Evolutionary conservation across 2,888 invertebrate species (phyloP).

Genomic region (Mechanitis messenoides): DNA sequence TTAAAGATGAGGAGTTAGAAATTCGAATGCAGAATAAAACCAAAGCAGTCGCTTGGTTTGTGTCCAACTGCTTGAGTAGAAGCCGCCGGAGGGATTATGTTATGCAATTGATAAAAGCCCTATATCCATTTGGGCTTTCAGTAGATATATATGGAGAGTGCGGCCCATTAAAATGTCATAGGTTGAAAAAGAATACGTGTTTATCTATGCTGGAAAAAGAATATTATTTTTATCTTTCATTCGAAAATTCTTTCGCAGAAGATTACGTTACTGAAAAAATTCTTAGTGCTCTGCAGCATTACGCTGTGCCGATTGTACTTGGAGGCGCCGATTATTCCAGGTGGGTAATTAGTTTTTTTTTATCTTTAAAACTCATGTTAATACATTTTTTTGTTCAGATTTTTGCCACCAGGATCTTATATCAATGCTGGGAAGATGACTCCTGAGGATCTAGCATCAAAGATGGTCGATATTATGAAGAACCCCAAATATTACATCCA

Average conservation of each 20-base stretch:
- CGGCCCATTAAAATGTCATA: slow-evolving; percentile 54
- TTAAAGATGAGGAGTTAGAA: slow-evolving; percentile 36
- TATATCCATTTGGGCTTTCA: slow-evolving; percentile 38
- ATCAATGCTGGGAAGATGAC: slow-evolving; percentile 42
- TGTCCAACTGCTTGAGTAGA: slow-evolving; percentile 53
- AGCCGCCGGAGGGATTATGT: slow-evolving; percentile 47
- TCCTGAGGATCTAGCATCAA: slow-evolving; percentile 40
- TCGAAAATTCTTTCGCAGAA: slow-evolving; percentile 83
- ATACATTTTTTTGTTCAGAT: slow-evolving; percentile 41
- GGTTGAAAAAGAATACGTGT: slow-evolving; percentile 40
- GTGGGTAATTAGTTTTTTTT: slow-evolving; percentile 34
- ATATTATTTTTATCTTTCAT: slow-evolving; percentile 84
- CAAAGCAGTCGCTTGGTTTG: slow-evolving; percentile 67
- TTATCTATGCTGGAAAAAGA: slow-evolving; percentile 61
- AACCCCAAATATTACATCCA: slow-evolving; percentile 42
- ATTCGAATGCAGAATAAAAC: slow-evolving; percentile 47
- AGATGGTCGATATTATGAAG: slow-evolving; percentile 42
- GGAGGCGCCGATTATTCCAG: slow-evolving; percentile 80
- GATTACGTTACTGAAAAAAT: slow-evolving; percentile 77
- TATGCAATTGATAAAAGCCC: slow-evolving; percentile 39
- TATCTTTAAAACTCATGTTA: not conserved
- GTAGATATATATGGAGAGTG: slow-evolving; percentile 77
- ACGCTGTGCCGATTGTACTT: slow-evolving; percentile 81
- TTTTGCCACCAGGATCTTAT: slow-evolving; percentile 62
- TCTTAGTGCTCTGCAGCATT: slow-evolving; percentile 74